Evolutionary conservation across 2,113 vertebrate species (phyloP).

Genomic region (Psephotus haematonotus): DNA sequence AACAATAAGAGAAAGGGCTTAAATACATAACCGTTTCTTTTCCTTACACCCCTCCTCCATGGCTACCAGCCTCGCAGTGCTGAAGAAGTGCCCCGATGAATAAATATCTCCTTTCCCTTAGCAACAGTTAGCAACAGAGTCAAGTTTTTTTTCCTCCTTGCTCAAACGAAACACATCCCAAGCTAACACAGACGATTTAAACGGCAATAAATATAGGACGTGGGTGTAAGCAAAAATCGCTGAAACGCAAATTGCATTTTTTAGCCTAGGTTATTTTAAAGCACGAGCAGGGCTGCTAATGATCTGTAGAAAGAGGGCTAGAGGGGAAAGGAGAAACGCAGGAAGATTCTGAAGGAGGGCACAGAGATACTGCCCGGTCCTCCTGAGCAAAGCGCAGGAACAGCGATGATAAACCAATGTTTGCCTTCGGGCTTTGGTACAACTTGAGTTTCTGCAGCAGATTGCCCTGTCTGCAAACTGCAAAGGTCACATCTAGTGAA

Average conservation of each 20-base stretch:
- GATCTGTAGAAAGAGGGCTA: conserved; percentile 40
- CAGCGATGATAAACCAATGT: not conserved
- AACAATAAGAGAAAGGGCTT: conserved; percentile 41
- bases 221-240: conserved; percentile 72
- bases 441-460: not conserved
- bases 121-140: conserved; percentile 64
- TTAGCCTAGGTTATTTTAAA: conserved; percentile 65
- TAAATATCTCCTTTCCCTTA: conserved; percentile 56
- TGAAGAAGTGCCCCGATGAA: conserved; percentile 50
- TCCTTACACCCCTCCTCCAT: conserved; percentile 33
- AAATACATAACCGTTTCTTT: conserved; percentile 18
- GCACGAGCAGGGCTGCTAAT: conserved; percentile 49
- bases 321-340: not conserved
- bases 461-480: conserved; percentile 4
- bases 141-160: not conserved
- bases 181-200: conserved; percentile 71
- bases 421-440: not conserved
- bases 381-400: not conserved
- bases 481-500: not conserved
- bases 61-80: conserved; percentile 16
- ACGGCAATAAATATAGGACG: conserved; percentile 70
- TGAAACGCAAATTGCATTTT: conserved; percentile 29
- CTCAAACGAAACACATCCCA: conserved; percentile 44
- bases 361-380: not conserved
- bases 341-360: not conserved